A percentile compares a stretch with the other conserved stretches of the same genome.
phyloP scores from a whole-genome alignment of 1,140 invertebrate species.

The Achatina immaculata region DNA sequence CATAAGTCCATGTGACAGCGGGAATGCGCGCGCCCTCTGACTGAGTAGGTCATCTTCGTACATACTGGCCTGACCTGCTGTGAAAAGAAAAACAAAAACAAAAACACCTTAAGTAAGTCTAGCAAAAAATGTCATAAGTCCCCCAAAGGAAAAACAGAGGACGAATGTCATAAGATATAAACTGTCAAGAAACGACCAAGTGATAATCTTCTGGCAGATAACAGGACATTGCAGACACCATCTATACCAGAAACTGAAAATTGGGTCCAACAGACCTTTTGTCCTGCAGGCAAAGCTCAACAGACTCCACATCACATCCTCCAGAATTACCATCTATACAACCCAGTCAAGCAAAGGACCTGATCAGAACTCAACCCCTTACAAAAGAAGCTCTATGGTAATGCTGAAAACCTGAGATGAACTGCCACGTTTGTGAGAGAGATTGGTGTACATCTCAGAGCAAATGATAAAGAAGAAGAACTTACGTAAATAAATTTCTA shows the following conservation, averaged over 20 bases:
- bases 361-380: too few relatives aligned
- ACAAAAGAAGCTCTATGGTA: too few relatives aligned
- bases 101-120: not conserved
- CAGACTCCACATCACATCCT: too few relatives aligned
- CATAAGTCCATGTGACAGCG: conserved; percentile 61
- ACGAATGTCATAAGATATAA: not conserved
- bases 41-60: conserved; percentile 55
- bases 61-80: conserved; percentile 45
- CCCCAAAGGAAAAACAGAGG: not conserved
- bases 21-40: conserved; percentile 56
- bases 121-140: not conserved
- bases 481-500: too few relatives aligned
- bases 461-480: not conserved
- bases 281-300: not conserved
- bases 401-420: too few relatives aligned
- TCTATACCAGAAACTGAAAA: too few relatives aligned
- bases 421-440: too few relatives aligned
- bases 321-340: too few relatives aligned
- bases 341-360: too few relatives aligned
- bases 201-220: too few relatives aligned
- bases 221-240: too few relatives aligned
- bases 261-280: not conserved
- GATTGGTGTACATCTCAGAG: not conserved
- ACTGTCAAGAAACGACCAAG: too few relatives aligned
- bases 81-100: not conserved